Evolutionary conservation across 2,113 vertebrate genomes (phyloP).

Genomic region (Gasterosteus nipponicus): DNA sequence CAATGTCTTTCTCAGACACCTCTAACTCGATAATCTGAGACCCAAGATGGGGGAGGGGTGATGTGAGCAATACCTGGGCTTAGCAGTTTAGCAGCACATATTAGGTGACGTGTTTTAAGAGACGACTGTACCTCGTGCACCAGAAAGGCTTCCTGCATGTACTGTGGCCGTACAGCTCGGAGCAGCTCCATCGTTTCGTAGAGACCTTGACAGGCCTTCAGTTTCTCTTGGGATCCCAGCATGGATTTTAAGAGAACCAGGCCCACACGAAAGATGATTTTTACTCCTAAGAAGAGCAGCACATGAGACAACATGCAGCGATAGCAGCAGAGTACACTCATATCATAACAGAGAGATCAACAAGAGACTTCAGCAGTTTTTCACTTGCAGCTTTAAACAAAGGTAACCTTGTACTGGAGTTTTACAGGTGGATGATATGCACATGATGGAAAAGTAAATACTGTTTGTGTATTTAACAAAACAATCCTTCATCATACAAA

Average conservation of each 20-base stretch:
- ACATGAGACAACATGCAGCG: background rate
- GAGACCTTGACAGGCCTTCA: conserved; percentile 90
- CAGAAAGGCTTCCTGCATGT: conserved; percentile 92
- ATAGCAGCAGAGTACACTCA: background rate
- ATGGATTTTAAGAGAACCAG: conserved; percentile 91
- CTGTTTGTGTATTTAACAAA: conserved; percentile 4
- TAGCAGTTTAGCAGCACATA: background rate
- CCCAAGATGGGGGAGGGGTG: background rate
- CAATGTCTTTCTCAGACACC: conserved; percentile 90
- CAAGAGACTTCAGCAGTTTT: background rate
- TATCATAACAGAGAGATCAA: background rate
- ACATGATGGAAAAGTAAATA: conserved; percentile 1
- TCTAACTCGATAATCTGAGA: conserved; percentile 88
- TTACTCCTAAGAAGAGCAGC: conserved; percentile 85
- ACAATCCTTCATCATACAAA: background rate
- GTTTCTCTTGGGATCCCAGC: conserved; percentile 93
- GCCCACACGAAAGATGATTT: conserved; percentile 95
- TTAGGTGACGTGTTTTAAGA: background rate
- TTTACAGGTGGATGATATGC: background rate
- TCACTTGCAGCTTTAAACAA: background rate
- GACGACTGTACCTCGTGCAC: conserved; percentile 87
- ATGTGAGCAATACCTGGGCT: background rate
- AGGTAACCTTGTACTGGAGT: background rate
- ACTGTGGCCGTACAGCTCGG: conserved; percentile 86
- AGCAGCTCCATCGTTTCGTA: conserved; percentile 96